phyloP scores from a whole-genome alignment of 2,113 vertebrate genomes.

The human region DNA sequence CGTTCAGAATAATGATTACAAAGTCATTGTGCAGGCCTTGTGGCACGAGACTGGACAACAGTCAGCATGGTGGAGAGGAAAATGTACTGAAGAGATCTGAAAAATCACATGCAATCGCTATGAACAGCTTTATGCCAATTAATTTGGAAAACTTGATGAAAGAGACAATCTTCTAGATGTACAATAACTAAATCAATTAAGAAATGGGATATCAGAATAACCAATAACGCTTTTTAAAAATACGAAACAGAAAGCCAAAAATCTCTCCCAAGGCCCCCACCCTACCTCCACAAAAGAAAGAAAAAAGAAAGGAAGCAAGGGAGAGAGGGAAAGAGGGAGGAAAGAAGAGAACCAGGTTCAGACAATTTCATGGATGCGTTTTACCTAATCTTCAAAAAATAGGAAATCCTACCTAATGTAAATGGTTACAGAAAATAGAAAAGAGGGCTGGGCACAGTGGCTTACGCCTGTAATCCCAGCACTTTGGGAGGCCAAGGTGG shows the following conservation, averaged over 20 bases:
- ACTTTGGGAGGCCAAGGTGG: too few relatives aligned
- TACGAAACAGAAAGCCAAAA: neutral
- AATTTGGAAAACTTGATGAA: constrained; percentile 10
- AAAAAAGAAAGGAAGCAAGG: neutral
- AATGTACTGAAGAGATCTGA: neutral
- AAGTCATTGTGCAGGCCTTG: neutral
- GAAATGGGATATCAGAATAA: neutral
- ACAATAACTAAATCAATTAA: constrained; percentile 19
- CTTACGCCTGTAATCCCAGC: too few relatives aligned
- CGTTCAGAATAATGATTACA: neutral
- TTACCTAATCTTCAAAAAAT: neutral
- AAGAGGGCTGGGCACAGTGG: neutral
- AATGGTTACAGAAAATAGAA: neutral
- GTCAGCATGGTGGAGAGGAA: neutral
- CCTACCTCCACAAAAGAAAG: neutral
- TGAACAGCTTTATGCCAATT: neutral
- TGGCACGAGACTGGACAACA: neutral
- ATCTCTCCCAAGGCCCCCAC: neutral
- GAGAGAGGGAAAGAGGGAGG: neutral
- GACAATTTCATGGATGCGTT: neutral
- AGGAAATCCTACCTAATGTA: neutral
- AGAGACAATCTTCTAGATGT: constrained; percentile 9
- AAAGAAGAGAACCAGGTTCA: neutral
- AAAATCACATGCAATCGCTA: neutral
- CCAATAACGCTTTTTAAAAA: neutral